Conservation (phyloP, 2,888 invertebrate species). For the Phyto melanocephala region DNA sequence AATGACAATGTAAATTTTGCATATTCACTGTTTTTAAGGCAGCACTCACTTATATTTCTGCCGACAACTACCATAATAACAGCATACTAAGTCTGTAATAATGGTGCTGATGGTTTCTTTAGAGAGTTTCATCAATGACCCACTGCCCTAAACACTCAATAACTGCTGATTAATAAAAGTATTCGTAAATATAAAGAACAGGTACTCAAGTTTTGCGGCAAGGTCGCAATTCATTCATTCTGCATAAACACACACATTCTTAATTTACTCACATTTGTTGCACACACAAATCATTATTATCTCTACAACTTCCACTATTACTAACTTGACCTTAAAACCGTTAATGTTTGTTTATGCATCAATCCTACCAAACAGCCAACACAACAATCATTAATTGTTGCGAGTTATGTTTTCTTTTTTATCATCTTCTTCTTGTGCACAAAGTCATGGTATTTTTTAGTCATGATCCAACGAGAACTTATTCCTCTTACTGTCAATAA, state of each 20-base stretch:
- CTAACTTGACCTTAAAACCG: constrained; percentile 42
- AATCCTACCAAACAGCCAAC: not conserved
- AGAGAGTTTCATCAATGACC: constrained; percentile 31
- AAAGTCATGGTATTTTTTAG: not conserved
- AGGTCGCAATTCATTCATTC: constrained; percentile 44
- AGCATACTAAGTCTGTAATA: not conserved
- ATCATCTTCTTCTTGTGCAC: not conserved
- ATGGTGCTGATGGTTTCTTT: not conserved
- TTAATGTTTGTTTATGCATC: constrained; percentile 20
- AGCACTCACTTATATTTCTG: constrained; percentile 9
- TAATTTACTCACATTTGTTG: not conserved
- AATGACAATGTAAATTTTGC: constrained; percentile 22
- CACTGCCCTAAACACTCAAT: constrained; percentile 37
- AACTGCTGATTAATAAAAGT: not conserved
- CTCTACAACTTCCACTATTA: not conserved
- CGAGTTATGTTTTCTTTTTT: not conserved
- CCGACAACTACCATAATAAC: not conserved
- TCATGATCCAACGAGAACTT: constrained; percentile 36
- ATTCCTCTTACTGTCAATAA: constrained; percentile 61
- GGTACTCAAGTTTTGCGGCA: constrained; percentile 52
- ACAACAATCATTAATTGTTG: not conserved
- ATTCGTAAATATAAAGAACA: constrained; percentile 30
- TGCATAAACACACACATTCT: not conserved
- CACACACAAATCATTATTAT: constrained; percentile 52
- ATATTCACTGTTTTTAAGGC: not conserved